Evolutionary conservation across 2,888 invertebrate species (phyloP).

Genomic region (Myathropa florea): DNA sequence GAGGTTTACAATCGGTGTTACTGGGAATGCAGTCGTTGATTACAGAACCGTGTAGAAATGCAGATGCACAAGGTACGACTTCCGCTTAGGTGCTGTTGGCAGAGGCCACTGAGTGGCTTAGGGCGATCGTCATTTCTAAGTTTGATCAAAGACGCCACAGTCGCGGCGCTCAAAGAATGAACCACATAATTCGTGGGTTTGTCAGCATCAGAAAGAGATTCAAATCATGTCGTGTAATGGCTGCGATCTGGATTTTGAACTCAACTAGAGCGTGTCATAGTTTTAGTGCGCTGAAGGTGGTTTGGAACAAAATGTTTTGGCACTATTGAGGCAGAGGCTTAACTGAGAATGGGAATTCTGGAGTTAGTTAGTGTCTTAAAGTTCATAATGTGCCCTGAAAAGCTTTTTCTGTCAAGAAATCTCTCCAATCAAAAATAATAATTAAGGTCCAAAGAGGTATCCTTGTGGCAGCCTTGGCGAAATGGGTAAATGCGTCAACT

Average conservation of each 20-base stretch:
- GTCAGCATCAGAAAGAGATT: not conserved
- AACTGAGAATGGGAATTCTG: no score
- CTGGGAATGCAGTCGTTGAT: not conserved
- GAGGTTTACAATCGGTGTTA: not conserved
- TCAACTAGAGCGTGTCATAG: no score
- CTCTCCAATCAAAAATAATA: no score
- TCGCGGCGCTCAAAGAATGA: not conserved
- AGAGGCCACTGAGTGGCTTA: not conserved
- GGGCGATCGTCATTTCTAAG: not conserved
- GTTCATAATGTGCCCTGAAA: no score
- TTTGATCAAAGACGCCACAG: not conserved
- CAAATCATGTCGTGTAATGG: not conserved
- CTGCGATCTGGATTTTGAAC: not conserved
- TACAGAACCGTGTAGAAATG: conserved; percentile 8
- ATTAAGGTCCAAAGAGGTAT: no score
- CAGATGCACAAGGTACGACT: conserved; percentile 19
- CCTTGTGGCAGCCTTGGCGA: no score
- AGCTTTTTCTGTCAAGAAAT: no score
- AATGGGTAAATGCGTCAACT: no score
- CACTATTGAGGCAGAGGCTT: no score
- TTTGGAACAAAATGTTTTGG: no score
- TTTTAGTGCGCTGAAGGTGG: no score
- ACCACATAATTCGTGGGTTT: not conserved
- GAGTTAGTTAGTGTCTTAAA: no score
- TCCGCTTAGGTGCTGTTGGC: not conserved